Evolutionary conservation across 2,797 vertebrate genomes (phyloP), one percentile per base, ranked within the genome.

Genomic region (Manis javanica): DNA sequence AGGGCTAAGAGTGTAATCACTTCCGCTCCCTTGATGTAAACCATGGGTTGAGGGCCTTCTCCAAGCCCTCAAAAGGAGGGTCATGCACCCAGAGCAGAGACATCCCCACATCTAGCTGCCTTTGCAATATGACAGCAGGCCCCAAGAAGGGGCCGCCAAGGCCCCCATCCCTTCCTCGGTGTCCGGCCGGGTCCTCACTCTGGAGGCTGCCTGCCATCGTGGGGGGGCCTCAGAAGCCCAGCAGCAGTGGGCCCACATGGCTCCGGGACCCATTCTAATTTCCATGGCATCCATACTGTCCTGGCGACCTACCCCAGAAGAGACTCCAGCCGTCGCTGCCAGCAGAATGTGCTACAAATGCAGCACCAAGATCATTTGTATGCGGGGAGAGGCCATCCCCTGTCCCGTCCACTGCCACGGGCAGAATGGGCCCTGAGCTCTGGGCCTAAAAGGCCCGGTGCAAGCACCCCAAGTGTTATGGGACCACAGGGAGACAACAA

Each of bases 291-390:
- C 46, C 75, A 39, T 79, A 91, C 79, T 92, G 86, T 92, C 95
- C 97, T 96, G 97, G 98, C 92, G 97, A 84, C 82, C 90, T 79
- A 90, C 42, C 59, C 49, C n/a, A 95, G 95, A 90, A 90, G 91
- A 91, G 82, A 97, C 95, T 96, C 96, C 94, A 97, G 96, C 81
- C 34, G 89, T 85, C 1, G 42, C 0, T 93, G 55, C 64, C 95
- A 64, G 63, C 87, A 87, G 96, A 95, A 83, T 77, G 7, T 59
- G 64, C 83, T 12, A 53, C 2, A 29, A 92, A 51, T 59, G 74
- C 90, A 81, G 85, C 63, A 34, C 14, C 0, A 34, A 82, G 10
- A 89, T 97, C 79, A 97, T 98, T 83, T 96, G 95, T 96, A 97
- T 90, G 90, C 91, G 0, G 90, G 89, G 71, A 90, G 72, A 87